Percentiles rank a stretch among this genome's conserved stretches.
Evolutionary conservation across 2,797 vertebrate species (phyloP).

Genomic region (Gymnoscopelus microlampas): DNA sequence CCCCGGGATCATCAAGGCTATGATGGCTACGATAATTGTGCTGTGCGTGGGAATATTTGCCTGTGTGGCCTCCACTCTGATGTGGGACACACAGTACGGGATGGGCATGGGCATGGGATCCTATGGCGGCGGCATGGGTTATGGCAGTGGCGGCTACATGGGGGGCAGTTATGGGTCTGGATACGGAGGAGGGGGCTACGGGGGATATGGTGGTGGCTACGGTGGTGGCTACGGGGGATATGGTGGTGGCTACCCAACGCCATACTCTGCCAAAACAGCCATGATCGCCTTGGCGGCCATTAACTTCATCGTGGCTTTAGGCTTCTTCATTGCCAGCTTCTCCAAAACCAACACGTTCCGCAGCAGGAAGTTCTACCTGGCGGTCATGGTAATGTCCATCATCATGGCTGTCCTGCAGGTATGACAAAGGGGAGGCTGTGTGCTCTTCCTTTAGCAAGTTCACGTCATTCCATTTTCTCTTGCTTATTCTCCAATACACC

Average conservation of each 20-base stretch:
- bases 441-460: background rate
- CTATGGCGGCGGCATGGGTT: constrained; percentile 63
- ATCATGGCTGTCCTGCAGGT: constrained; percentile 82
- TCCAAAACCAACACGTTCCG: constrained; percentile 78
- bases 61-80: constrained; percentile 91
- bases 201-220: constrained; percentile 46
- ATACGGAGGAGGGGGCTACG: constrained; percentile 28
- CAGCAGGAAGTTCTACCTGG: constrained; percentile 85
- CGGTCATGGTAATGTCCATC: constrained; percentile 71
- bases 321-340: constrained; percentile 81
- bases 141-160: constrained; percentile 57
- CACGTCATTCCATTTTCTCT: background rate
- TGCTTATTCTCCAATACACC: no score
- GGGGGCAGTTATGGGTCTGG: constrained; percentile 55
- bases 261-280: constrained; percentile 86
- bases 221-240: constrained; percentile 50
- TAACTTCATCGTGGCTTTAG: constrained; percentile 83
- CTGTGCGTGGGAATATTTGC: constrained; percentile 88
- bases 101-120: constrained; percentile 57
- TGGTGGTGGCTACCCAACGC: constrained; percentile 79
- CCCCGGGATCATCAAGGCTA: constrained; percentile 82
- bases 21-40: constrained; percentile 77
- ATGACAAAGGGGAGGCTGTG: background rate
- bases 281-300: constrained; percentile 91
- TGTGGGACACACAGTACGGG: constrained; percentile 89